phyloP scores from a whole-genome alignment of 2,888 invertebrate genomes.

The Arrhopalites spinosus region DNA sequence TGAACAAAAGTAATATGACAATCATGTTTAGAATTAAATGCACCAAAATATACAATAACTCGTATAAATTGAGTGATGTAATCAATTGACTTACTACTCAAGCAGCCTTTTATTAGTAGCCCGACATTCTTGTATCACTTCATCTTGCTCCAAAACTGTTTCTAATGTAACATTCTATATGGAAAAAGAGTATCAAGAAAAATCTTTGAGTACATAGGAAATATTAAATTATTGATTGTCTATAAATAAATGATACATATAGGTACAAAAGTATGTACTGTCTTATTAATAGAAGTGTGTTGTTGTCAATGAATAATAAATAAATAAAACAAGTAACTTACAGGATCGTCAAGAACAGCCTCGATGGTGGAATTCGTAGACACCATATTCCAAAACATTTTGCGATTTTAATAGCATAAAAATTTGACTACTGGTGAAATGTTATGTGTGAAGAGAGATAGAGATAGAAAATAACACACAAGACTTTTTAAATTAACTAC shows the following conservation, averaged over 20 bases:
- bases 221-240: not conserved
- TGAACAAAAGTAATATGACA: not conserved
- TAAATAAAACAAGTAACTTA: constrained; percentile 42
- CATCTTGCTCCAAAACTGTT: constrained; percentile 91
- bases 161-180: constrained; percentile 85
- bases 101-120: constrained; percentile 86
- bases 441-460: not conserved
- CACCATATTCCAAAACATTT: constrained; percentile 55
- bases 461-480: not conserved
- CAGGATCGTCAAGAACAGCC: constrained; percentile 51
- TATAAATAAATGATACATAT: not conserved
- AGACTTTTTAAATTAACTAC: not conserved
- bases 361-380: constrained; percentile 53
- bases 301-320: not conserved
- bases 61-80: no score
- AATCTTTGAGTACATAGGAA: not conserved
- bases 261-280: not conserved
- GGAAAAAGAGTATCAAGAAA: constrained; percentile 43
- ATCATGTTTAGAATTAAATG: not conserved
- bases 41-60: not conserved
- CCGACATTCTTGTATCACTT: constrained; percentile 94
- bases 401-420: constrained; percentile 16
- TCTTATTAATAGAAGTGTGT: not conserved
- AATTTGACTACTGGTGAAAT: not conserved
- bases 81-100: constrained; percentile 92